These are phyloP conservation scores for Caenorhabditis sinica DNA, from an alignment of 2,888 invertebrate genomes.

Conservation along the genomic window DNA sequence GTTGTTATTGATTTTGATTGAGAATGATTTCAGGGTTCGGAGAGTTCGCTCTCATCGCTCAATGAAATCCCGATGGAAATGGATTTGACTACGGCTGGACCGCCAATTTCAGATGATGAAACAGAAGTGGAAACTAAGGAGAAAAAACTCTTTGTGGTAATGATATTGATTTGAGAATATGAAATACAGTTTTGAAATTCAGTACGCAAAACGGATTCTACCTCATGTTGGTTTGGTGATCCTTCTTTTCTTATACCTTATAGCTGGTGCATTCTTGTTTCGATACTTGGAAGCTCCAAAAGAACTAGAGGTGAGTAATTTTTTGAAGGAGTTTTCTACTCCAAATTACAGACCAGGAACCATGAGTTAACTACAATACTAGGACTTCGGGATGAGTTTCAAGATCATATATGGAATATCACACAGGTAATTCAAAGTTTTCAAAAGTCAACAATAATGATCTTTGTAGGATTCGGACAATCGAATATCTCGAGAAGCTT, in stretches of 20 bases:
- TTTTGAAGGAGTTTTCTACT: background rate
- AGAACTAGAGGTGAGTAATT: constrained; percentile 78
- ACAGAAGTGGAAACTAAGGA: constrained; percentile 72
- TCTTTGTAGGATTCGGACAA: constrained; percentile 76
- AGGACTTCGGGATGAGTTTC: constrained; percentile 79
- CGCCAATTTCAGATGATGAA: constrained; percentile 78
- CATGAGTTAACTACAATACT: constrained; percentile 79
- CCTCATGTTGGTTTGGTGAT: constrained; percentile 83
- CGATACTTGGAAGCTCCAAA: constrained; percentile 80
- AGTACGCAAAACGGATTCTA: constrained; percentile 81
- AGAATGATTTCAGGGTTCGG: constrained; percentile 69
- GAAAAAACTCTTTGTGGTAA: constrained; percentile 71
- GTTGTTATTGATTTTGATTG: background rate
- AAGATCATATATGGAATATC: constrained; percentile 83
- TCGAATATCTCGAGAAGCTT: constrained; percentile 80
- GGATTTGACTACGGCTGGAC: constrained; percentile 78
- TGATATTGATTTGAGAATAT: background rate
- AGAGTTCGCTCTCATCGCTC: constrained; percentile 71
- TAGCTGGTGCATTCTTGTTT: constrained; percentile 83
- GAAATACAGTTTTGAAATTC: constrained; percentile 14
- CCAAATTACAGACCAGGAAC: constrained; percentile 78
- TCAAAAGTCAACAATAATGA: background rate
- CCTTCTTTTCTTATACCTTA: constrained; percentile 79
- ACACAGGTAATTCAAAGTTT: constrained; percentile 73
- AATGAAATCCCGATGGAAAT: constrained; percentile 81